Percentiles rank a stretch among this genome's conserved stretches.
These are phyloP conservation scores for Drosophila formosana DNA, from an alignment of 2,888 invertebrate species.

Conservation along the genomic window DNA sequence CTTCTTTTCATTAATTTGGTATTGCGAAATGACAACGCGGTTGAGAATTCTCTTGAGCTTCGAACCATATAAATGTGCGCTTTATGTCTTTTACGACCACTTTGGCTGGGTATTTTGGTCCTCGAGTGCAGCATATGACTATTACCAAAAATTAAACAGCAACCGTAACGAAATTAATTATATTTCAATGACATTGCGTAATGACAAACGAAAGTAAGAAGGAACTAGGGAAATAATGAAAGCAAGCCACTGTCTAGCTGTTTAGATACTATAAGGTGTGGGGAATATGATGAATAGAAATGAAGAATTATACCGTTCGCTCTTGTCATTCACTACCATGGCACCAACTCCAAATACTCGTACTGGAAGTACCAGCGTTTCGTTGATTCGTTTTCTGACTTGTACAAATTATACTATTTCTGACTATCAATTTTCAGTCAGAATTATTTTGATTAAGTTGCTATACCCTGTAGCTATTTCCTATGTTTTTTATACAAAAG, in stretches of 20 bases:
- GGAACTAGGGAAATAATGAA: constrained; percentile 2
- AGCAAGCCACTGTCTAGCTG: background rate
- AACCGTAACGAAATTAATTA: constrained; percentile 71
- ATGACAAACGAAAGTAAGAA: constrained; percentile 34
- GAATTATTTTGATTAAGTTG: too few species aligned
- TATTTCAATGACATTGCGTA: constrained; percentile 67
- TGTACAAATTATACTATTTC: too few species aligned
- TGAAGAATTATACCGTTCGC: constrained; percentile 45
- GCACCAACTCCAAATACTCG: too few species aligned
- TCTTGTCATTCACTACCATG: too few species aligned
- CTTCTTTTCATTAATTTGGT: constrained; percentile 49
- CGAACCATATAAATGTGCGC: constrained; percentile 59
- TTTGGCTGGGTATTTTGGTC: constrained; percentile 29
- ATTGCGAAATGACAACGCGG: constrained; percentile 41
- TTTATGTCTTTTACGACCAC: constrained; percentile 67
- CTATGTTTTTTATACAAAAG: too few species aligned
- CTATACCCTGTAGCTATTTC: too few species aligned
- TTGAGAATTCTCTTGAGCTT: constrained; percentile 28
- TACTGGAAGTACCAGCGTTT: too few species aligned
- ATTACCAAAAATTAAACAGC: constrained; percentile 58
- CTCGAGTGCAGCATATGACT: constrained; percentile 34
- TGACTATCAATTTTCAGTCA: too few species aligned
- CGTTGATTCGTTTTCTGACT: too few species aligned
- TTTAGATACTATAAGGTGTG: background rate
- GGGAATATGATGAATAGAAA: constrained; percentile 66